Conservation (phyloP, 2,888 invertebrate genomes). For the Brachypalpus laphriformis region DNA sequence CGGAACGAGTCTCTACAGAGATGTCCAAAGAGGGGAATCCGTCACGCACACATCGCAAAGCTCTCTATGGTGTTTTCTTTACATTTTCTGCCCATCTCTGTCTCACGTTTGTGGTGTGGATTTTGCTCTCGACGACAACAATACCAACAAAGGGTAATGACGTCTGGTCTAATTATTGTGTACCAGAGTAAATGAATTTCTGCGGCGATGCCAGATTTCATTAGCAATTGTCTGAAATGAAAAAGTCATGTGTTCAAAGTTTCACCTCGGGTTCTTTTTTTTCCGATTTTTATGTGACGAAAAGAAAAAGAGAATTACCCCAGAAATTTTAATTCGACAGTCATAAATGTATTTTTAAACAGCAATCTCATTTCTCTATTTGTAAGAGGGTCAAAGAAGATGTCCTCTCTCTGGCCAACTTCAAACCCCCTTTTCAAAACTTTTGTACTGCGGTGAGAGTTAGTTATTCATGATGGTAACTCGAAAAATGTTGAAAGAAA, state of each 20-base stretch:
- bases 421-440: not conserved
- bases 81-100: conserved; percentile 7
- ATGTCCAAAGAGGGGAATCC: conserved; percentile 58
- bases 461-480: not conserved
- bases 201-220: conserved; percentile 72
- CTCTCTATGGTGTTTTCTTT: conserved; percentile 1
- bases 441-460: not conserved
- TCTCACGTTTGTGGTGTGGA: conserved; percentile 18
- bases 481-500: not conserved
- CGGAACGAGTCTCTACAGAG: conserved; percentile 33
- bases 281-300: not conserved
- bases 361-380: conserved; percentile 7
- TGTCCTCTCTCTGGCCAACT: not conserved
- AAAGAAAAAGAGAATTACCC: not conserved
- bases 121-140: conserved; percentile 48
- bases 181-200: conserved; percentile 57
- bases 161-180: conserved; percentile 75
- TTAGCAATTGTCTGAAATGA: conserved; percentile 1
- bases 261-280: conserved; percentile 19
- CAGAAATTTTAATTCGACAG: not conserved
- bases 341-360: conserved; percentile 25
- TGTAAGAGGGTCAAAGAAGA: not conserved
- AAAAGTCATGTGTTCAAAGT: not conserved
- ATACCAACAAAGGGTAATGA: conserved; percentile 73
- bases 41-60: conserved; percentile 41